phyloP scores from a whole-genome alignment of 2,888 invertebrate genomes.

The Harpalus rubripes region DNA sequence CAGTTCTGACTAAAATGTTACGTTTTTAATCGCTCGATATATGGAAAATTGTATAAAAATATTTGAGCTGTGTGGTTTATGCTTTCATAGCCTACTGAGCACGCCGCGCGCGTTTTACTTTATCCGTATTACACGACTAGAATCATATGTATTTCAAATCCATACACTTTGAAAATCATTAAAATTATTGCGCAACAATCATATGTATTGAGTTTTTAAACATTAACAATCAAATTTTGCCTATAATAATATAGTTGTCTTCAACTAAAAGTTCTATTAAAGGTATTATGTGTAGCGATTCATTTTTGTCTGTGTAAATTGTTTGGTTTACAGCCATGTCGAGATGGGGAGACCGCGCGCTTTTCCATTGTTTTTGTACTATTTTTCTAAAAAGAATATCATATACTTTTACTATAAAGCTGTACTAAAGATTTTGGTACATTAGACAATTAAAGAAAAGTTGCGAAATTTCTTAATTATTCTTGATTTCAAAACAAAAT shows the following conservation, averaged over 20 bases:
- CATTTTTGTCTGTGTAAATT: constrained; percentile 27
- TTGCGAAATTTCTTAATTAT: constrained; percentile 24
- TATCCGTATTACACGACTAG: constrained; percentile 32
- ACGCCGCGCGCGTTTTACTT: constrained; percentile 57
- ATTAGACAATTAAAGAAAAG: neutral
- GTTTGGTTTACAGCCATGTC: constrained; percentile 12
- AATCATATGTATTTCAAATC: constrained; percentile 11
- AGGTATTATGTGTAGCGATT: neutral
- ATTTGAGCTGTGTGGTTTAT: constrained; percentile 22
- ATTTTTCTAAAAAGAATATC: constrained; percentile 5
- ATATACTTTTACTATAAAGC: neutral
- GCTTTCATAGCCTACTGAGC: constrained; percentile 44
- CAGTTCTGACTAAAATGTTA: neutral
- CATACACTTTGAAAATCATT: neutral
- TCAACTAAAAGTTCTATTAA: neutral
- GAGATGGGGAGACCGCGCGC: neutral
- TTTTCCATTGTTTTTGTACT: constrained; percentile 15
- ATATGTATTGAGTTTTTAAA: too few species aligned
- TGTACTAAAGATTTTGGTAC: neutral
- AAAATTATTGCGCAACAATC: neutral
- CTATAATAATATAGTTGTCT: neutral
- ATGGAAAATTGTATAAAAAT: neutral
- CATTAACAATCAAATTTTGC: too few species aligned
- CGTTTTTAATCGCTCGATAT: neutral
- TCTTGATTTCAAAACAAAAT: constrained; percentile 39